Percentiles rank a stretch among this genome's conserved stretches.
phyloP scores from a whole-genome alignment of 2,113 vertebrate species.

The Cichladusa arquata region DNA sequence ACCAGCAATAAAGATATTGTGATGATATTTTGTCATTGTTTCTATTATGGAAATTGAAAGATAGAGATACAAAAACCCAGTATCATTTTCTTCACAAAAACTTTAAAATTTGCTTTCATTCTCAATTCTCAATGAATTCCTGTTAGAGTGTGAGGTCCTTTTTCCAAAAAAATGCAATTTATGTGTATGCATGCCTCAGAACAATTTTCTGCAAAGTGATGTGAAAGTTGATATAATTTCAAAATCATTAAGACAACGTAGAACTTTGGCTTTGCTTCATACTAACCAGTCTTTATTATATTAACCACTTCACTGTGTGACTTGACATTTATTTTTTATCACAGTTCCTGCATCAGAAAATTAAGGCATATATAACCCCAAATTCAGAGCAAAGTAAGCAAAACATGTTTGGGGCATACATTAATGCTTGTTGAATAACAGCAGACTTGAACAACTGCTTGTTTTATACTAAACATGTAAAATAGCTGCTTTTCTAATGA shows the following conservation, averaged over 20 bases:
- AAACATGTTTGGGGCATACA: neutral
- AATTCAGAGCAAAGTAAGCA: constrained; percentile 31
- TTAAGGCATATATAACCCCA: neutral
- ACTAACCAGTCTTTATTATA: neutral
- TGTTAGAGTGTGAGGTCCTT: neutral
- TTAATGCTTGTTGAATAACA: neutral
- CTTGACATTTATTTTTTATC: neutral
- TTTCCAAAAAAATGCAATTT: neutral
- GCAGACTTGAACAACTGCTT: neutral
- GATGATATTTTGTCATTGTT: neutral
- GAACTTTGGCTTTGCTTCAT: neutral
- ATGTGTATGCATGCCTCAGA: neutral
- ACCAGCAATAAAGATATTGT: neutral
- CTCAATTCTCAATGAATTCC: neutral
- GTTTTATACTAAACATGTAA: neutral
- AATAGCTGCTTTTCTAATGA: neutral
- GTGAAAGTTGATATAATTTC: neutral
- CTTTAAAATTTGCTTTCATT: neutral
- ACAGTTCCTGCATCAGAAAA: neutral
- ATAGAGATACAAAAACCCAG: neutral
- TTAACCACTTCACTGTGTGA: neutral
- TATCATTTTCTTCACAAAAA: neutral
- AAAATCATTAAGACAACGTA: neutral
- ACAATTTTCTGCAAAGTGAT: neutral
- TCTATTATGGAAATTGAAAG: neutral